These are phyloP conservation scores for Intellagama lesueurii DNA, from an alignment of 2,797 vertebrate genomes.

Conservation along the genomic window DNA sequence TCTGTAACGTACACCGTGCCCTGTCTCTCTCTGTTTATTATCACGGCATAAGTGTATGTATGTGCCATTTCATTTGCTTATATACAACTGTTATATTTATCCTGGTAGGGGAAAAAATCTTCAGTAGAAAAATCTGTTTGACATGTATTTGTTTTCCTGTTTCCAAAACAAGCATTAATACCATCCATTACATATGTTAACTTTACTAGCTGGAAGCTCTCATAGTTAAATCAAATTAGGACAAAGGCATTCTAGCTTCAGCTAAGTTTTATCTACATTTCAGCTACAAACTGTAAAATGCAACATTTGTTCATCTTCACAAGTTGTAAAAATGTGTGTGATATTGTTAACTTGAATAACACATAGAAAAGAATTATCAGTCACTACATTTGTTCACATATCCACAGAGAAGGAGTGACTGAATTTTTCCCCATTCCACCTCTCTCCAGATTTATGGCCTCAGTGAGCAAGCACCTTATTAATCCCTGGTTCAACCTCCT, in stretches of 20 bases:
- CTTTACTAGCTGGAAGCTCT: background rate
- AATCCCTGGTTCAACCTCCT: background rate
- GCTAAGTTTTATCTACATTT: background rate
- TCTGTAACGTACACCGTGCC: background rate
- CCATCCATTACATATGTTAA: background rate
- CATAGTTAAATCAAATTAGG: background rate
- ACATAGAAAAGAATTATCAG: background rate
- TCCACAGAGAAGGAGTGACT: background rate
- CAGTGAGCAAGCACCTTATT: background rate
- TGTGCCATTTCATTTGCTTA: constrained; percentile 19
- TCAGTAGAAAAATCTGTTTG: background rate
- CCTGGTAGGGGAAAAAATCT: background rate
- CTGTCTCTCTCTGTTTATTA: background rate
- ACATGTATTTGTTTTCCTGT: background rate
- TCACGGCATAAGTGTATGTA: constrained; percentile 1
- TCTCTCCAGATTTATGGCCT: background rate
- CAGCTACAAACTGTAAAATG: background rate
- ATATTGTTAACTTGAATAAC: background rate
- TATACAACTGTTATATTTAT: constrained; percentile 16
- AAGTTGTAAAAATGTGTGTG: background rate
- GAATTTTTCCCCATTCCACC: background rate
- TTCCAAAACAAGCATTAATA: constrained; percentile 32
- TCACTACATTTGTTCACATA: background rate
- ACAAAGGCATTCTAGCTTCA: background rate
- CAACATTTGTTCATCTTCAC: background rate